These are phyloP conservation scores for Dasysyrphus tricinctus DNA, from an alignment of 2,888 invertebrate genomes.

Conservation along the genomic window DNA sequence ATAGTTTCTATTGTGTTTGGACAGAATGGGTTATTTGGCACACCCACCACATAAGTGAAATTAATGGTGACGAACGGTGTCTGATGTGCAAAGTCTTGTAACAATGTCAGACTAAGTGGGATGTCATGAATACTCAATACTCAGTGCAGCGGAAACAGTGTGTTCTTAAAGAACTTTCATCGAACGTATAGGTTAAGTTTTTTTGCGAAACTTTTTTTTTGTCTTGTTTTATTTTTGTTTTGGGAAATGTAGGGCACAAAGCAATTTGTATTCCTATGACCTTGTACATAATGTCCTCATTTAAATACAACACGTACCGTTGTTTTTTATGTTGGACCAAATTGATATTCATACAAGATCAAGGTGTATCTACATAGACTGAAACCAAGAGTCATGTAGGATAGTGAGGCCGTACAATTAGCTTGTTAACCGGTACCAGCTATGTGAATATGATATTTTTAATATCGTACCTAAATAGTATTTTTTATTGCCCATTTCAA, in stretches of 20 bases:
- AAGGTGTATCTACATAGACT: neutral
- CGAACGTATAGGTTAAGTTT: slow-evolving; percentile 8
- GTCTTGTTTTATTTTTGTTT: slow-evolving; percentile 4
- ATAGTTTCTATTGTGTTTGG: slow-evolving; percentile 54
- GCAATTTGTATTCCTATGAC: slow-evolving; percentile 55
- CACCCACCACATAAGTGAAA: slow-evolving; percentile 68
- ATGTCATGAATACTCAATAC: slow-evolving; percentile 68
- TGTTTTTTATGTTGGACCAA: slow-evolving; percentile 1
- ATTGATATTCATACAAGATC: slow-evolving; percentile 13
- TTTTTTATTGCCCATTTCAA: too few relatives aligned
- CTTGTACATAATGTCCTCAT: slow-evolving; percentile 28
- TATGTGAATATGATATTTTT: too few relatives aligned
- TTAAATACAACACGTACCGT: slow-evolving; percentile 5
- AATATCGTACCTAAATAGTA: too few relatives aligned
- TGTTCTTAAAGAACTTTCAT: slow-evolving; percentile 66
- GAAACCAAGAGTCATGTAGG: slow-evolving; percentile 5
- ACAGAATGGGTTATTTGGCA: slow-evolving; percentile 53
- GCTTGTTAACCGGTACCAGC: too few relatives aligned
- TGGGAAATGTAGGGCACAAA: slow-evolving; percentile 47
- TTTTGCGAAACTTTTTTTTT: slow-evolving; percentile 19
- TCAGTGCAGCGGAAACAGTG: slow-evolving; percentile 69
- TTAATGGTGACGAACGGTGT: slow-evolving; percentile 43
- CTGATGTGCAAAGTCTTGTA: slow-evolving; percentile 42
- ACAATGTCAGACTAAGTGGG: slow-evolving; percentile 72
- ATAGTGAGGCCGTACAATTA: neutral